A percentile compares a stretch with the other conserved stretches of the same genome.
Conservation (phyloP, 2,888 invertebrate species). For the Agriopis marginaria region DNA sequence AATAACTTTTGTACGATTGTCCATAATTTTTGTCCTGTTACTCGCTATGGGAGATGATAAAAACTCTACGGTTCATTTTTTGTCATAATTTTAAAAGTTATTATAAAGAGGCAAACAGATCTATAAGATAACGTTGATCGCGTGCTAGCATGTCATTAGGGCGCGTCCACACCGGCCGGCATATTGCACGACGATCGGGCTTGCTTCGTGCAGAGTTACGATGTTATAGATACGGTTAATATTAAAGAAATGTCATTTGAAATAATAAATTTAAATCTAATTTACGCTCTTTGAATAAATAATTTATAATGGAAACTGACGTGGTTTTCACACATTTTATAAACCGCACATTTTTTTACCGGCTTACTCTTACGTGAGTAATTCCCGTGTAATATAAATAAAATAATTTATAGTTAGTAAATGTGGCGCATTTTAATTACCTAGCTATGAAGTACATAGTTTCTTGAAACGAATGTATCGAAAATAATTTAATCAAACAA, state of each 20-base stretch:
- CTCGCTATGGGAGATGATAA: slow-evolving; percentile 1
- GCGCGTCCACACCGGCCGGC: slow-evolving; percentile 61
- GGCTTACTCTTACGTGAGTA: no score
- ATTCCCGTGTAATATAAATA: no score
- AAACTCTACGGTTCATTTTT: slow-evolving; percentile 10
- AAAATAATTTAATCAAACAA: not conserved
- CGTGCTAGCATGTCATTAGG: slow-evolving; percentile 69
- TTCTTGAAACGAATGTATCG: not conserved
- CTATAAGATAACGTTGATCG: slow-evolving; percentile 66
- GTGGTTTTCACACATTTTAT: no score
- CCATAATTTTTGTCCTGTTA: slow-evolving; percentile 7
- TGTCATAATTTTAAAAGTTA: slow-evolving; percentile 38
- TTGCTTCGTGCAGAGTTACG: slow-evolving; percentile 20
- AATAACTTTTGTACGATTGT: not conserved
- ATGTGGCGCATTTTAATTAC: not conserved
- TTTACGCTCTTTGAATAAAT: not conserved
- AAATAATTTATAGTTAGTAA: not conserved
- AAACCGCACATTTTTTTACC: no score
- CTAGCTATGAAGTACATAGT: not conserved
- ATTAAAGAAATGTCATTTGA: not conserved
- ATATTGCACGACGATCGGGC: slow-evolving; percentile 53
- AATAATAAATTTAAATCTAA: not conserved
- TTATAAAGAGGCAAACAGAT: slow-evolving; percentile 48
- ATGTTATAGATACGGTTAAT: slow-evolving; percentile 17
- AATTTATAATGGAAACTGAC: no score